Evolutionary conservation across 1,140 invertebrate genomes (phyloP).

Genomic region (Sitodiplosis mosellana): DNA sequence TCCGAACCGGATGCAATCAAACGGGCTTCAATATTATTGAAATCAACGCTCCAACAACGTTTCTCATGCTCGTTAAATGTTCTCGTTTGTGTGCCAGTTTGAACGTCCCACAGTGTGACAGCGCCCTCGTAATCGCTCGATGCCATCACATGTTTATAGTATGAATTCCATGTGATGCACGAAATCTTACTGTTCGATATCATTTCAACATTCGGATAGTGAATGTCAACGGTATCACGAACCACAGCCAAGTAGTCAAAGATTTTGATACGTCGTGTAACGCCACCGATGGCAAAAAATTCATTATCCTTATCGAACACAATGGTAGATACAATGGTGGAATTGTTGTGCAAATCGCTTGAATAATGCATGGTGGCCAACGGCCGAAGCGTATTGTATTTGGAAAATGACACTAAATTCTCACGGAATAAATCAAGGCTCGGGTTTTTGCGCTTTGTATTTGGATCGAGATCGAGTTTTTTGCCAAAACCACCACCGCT

Average conservation of each 20-base stretch:
- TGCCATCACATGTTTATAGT: conserved; percentile 74
- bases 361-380: conserved; percentile 82
- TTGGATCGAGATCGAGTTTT: conserved; percentile 17
- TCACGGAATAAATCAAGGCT: conserved; percentile 61
- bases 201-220: conserved; percentile 88
- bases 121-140: conserved; percentile 94
- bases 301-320: conserved; percentile 96
- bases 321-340: conserved; percentile 89
- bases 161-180: conserved; percentile 87
- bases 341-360: conserved; percentile 64
- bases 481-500: conserved; percentile 8
- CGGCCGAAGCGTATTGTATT: conserved; percentile 58
- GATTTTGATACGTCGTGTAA: conserved; percentile 88
- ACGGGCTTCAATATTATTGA: conserved; percentile 80
- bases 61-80: conserved; percentile 86
- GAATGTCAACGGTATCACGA: conserved; percentile 66
- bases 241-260: conserved; percentile 81
- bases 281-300: conserved; percentile 90
- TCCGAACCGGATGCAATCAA: conserved; percentile 87
- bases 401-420: conserved; percentile 75
- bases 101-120: conserved; percentile 85
- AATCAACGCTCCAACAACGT: conserved; percentile 92
- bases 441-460: conserved; percentile 26
- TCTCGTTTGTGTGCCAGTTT: conserved; percentile 51
- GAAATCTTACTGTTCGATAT: conserved; percentile 88